Base-by-base conservation (phyloP, 1,140 invertebrate genomes). In the Lucilia cuprina region DNA sequence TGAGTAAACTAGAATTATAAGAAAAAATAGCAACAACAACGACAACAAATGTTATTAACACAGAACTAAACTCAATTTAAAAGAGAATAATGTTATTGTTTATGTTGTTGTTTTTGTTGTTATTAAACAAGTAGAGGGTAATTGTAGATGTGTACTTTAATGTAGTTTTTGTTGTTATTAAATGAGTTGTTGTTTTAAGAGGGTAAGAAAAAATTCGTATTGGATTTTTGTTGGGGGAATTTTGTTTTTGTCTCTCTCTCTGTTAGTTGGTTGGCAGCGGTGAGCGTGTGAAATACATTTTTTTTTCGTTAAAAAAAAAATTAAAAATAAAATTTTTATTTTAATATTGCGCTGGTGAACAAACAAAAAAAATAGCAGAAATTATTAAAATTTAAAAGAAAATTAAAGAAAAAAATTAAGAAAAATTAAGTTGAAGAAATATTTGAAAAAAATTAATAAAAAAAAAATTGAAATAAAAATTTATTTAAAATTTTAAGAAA, bases 231-330 rank as follows among this genome's bases (percentile, higher is more conserved):
- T 47, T n/a, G 34, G 75, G 77, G n/a, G 21, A 80, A 49, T 80
- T 19, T 80, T 80, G 49, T 80, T 80, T n/a, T 17, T 41, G 19
- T 13, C 4, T 35, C 25, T 35, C 25, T 12, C 34, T 80, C 21
- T 49, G 77, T 8, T 19, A 80, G 77, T 80, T 50, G 49, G 77
- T 80, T 80, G 77, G 41, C 35, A 80, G 77, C 77, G 77, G 77
- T 80, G 77, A 80, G 77, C 41, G 77, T 21, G 77, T 80, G 19
- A 49, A 80, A 49, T 80, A 25, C 25, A 50, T 19, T 80, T 21
- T 49, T 80, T 19, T 80, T 80, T 10, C 25, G 17, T 77, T 77
- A 30, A 30, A 30, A 30, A 30, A 30, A 2, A 30, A 17, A 30
- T 14, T 47, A 13, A 49, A 19, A 19, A 80, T 80, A 80, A 2